These are phyloP conservation scores for Synergus itoensis DNA, from an alignment of 2,888 invertebrate species.

Conservation along the genomic window DNA sequence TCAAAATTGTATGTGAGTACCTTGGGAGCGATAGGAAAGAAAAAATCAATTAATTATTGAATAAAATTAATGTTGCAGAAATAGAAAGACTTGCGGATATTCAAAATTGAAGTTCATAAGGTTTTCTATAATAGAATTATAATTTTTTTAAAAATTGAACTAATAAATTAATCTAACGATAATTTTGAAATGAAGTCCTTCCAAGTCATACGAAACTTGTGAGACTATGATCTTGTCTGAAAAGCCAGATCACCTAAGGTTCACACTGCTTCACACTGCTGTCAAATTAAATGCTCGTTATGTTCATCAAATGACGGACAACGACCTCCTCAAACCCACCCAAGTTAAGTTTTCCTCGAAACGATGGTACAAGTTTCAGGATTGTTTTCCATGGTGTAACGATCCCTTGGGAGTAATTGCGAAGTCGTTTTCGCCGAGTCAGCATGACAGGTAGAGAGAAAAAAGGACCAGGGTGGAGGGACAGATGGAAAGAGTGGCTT, in stretches of 20 bases:
- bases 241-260: constrained; percentile 15
- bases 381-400: constrained; percentile 72
- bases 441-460: constrained; percentile 65
- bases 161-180: too few species aligned
- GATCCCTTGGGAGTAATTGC: constrained; percentile 74
- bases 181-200: not conserved
- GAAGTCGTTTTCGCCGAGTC: constrained; percentile 72
- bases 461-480: constrained; percentile 46
- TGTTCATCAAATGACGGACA: constrained; percentile 23
- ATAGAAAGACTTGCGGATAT: too few species aligned
- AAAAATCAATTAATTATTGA: not conserved
- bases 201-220: not conserved
- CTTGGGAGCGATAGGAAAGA: not conserved
- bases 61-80: too few species aligned
- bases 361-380: constrained; percentile 54
- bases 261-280: constrained; percentile 19
- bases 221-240: constrained; percentile 13
- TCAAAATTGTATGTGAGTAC: not conserved
- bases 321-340: not conserved
- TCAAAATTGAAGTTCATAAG: too few species aligned
- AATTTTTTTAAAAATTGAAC: too few species aligned
- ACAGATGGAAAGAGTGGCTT: constrained; percentile 44
- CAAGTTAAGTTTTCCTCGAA: constrained; percentile 16
- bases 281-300: constrained; percentile 41
- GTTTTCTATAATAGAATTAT: too few species aligned